Conservation (phyloP, 2,888 invertebrate species). For the Yponomeuta cagnagella region DNA sequence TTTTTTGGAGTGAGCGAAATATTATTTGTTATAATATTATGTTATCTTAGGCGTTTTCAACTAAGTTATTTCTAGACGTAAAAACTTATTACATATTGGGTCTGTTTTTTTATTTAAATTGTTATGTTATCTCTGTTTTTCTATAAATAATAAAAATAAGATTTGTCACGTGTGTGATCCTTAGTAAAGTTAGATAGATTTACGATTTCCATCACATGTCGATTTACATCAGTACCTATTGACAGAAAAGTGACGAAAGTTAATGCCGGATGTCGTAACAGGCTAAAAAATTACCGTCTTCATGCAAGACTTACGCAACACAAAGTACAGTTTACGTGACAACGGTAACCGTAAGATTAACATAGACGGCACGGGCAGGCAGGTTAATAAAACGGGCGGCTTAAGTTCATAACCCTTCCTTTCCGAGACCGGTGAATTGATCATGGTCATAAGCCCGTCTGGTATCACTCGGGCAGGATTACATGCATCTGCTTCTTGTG, state of each 20-base stretch:
- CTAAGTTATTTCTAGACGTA: too few species aligned
- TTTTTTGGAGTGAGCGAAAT: too few species aligned
- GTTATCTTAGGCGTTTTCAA: too few species aligned
- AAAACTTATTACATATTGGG: too few species aligned
- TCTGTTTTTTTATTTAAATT: too few species aligned
- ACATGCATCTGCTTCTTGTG: not conserved
- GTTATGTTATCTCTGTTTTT: too few species aligned
- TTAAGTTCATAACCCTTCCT: slow-evolving; percentile 3
- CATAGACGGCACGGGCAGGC: not conserved
- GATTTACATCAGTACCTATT: too few species aligned
- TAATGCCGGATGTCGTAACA: not conserved
- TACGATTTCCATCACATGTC: too few species aligned
- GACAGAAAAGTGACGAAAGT: not conserved
- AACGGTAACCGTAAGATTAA: not conserved
- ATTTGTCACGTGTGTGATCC: too few species aligned
- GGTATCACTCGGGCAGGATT: not conserved
- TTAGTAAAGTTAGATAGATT: too few species aligned
- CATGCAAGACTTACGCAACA: not conserved
- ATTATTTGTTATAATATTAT: too few species aligned
- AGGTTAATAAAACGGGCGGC: not conserved
- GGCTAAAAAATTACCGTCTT: not conserved
- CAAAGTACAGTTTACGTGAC: not conserved
- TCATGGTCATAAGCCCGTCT: not conserved
- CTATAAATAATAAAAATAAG: too few species aligned
- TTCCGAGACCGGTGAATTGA: not conserved